Conservation (phyloP, 1,140 invertebrate genomes). For the Neodiprion virginianus region DNA sequence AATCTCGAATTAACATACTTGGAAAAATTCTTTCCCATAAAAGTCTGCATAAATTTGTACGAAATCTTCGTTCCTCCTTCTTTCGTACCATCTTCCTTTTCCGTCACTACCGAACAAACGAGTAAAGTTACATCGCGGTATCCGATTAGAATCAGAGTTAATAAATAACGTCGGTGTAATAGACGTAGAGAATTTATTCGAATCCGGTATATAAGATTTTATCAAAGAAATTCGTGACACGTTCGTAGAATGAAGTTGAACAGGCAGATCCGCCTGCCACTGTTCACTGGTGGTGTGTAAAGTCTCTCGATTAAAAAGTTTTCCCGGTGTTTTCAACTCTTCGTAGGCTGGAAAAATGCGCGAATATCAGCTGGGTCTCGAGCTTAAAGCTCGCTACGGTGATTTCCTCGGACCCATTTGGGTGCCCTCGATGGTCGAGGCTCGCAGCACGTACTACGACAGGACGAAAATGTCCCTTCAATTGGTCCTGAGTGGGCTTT, state of each 20-base stretch:
- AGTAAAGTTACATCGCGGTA: too few relatives aligned
- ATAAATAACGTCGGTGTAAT: neutral
- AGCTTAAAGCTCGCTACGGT: conserved; percentile 53
- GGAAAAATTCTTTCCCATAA: neutral
- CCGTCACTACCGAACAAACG: too few relatives aligned
- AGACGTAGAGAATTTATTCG: neutral
- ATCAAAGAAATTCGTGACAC: neutral
- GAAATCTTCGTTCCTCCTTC: neutral
- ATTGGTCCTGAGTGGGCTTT: conserved; percentile 62
- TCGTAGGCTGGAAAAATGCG: conserved; percentile 59
- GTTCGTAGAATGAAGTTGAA: neutral
- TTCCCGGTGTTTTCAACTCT: conserved; percentile 17
- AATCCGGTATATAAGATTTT: neutral
- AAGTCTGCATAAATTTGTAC: neutral
- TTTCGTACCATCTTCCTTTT: neutral
- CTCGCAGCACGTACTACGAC: conserved; percentile 59
- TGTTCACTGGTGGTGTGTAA: neutral
- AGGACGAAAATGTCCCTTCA: conserved; percentile 66
- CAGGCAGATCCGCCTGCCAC: neutral
- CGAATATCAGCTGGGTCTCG: conserved; percentile 53
- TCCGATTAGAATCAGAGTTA: neutral
- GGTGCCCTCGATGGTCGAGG: conserved; percentile 52
- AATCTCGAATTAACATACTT: neutral
- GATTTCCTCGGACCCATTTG: conserved; percentile 55
- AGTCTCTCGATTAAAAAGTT: neutral